Evolutionary conservation across 30 jellyfish, hydroid and myxozoan species (phyloP).

Genomic region (Catostylus mosaicus): DNA sequence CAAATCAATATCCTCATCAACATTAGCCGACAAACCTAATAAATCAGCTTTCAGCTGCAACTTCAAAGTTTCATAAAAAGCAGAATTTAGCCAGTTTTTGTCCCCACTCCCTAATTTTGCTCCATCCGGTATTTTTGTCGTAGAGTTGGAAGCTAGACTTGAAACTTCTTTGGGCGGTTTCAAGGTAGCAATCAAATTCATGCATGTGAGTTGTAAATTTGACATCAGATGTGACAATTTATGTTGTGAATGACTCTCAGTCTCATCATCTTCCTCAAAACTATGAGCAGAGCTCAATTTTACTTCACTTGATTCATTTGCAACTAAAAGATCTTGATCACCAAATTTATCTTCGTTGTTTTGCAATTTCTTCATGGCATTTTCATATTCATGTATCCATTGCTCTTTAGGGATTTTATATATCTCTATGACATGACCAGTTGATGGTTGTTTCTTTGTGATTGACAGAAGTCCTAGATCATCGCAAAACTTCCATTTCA

Average conservation of each 20-base stretch:
- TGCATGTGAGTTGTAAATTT: not conserved
- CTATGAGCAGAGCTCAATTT: not conserved
- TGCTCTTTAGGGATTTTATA: constrained; percentile 40
- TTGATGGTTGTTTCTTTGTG: not conserved
- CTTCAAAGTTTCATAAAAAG: constrained; percentile 28
- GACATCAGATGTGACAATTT: constrained; percentile 7
- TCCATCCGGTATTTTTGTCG: constrained; percentile 12
- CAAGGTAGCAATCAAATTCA: constrained; percentile 5
- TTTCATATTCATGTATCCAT: constrained; percentile 38
- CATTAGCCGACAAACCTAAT: not conserved
- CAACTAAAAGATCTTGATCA: constrained; percentile 9
- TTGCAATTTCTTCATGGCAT: constrained; percentile 9
- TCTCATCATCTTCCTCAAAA: constrained; percentile 23
- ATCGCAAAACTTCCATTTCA: constrained; percentile 19
- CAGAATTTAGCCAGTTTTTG: constrained; percentile 13
- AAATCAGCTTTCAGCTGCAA: constrained; percentile 23
- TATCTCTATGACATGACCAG: constrained; percentile 19
- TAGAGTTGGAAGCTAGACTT: constrained; percentile 2
- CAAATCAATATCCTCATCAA: not conserved
- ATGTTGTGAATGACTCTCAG: not conserved
- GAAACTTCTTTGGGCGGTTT: constrained; percentile 20
- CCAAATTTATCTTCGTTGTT: not conserved
- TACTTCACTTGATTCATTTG: not conserved
- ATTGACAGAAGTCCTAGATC: constrained; percentile 10
- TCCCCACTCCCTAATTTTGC: constrained; percentile 51